Evolutionary conservation across 2,113 vertebrate species (phyloP).

Genomic region (Acanthochromis polyacanthus): DNA sequence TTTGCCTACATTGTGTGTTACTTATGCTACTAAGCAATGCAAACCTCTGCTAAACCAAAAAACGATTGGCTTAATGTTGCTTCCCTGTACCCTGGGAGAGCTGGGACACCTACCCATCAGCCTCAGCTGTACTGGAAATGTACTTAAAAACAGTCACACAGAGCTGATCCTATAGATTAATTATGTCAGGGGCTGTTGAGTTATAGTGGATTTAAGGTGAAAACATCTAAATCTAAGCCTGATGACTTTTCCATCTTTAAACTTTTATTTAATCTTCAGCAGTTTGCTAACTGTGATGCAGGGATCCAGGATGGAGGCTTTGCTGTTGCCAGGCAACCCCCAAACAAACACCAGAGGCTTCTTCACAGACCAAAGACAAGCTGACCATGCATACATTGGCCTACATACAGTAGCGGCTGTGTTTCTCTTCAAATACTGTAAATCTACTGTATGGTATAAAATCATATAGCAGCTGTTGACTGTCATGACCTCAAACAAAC

Average conservation of each 20-base stretch:
- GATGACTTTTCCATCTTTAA: background rate
- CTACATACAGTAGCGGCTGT: background rate
- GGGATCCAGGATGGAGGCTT: background rate
- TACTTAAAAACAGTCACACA: no score
- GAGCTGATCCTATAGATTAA: no score
- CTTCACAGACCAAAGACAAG: slow-evolving; percentile 16
- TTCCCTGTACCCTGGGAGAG: no score
- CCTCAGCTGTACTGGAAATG: no score
- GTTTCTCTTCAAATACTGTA: background rate
- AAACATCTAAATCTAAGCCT: background rate
- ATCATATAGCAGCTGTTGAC: background rate
- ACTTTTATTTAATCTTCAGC: no score
- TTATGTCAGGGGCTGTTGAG: no score
- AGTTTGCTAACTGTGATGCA: background rate
- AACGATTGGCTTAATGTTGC: no score
- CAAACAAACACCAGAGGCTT: slow-evolving; percentile 37
- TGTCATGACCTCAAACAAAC: slow-evolving; percentile 51
- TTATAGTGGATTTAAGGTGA: background rate
- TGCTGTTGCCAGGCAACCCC: slow-evolving; percentile 73
- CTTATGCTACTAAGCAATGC: no score
- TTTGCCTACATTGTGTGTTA: no score
- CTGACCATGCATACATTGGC: no score
- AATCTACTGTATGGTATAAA: background rate
- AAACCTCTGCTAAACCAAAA: no score
- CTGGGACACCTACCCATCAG: no score